These are phyloP conservation scores for Dryococelus australis DNA, from an alignment of 2,888 invertebrate species.

Conservation along the genomic window DNA sequence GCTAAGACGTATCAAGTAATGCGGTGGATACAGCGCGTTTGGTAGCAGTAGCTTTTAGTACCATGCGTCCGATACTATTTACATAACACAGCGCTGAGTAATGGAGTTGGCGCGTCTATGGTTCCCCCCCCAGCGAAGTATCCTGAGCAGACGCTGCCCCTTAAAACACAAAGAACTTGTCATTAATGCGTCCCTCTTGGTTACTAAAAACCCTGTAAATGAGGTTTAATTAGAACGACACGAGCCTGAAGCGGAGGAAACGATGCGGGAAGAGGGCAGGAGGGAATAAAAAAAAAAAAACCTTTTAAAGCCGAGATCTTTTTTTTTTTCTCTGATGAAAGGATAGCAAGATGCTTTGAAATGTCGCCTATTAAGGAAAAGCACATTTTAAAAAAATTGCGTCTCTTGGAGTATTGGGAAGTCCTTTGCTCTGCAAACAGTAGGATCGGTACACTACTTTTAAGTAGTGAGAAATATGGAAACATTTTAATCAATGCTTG, in stretches of 20 bases:
- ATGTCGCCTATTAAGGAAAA: not conserved
- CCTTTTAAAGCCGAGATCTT: not conserved
- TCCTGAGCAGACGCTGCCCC: not conserved
- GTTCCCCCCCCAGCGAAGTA: not conserved
- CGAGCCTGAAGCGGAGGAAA: not conserved
- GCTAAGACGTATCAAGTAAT: no score
- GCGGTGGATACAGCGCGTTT: no score
- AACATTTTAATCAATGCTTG: no score
- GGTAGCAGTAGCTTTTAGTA: not conserved
- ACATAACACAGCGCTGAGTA: not conserved
- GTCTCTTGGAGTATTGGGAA: no score
- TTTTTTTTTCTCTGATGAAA: not conserved
- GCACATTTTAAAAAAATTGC: not conserved
- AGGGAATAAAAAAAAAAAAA: no score
- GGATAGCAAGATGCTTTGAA: not conserved
- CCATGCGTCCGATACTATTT: not conserved
- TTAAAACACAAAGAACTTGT: not conserved
- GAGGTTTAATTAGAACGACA: constrained; percentile 3
- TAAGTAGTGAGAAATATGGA: no score
- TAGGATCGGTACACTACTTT: no score
- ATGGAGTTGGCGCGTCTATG: not conserved
- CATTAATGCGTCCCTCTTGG: constrained; percentile 9
- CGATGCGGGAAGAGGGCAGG: not conserved
- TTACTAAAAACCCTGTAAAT: not conserved
- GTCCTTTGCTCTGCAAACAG: no score